Percentiles rank a stretch among this genome's conserved stretches.
Conservation (phyloP, 2,888 invertebrate genomes). For the Aleiodes leptofemur region DNA sequence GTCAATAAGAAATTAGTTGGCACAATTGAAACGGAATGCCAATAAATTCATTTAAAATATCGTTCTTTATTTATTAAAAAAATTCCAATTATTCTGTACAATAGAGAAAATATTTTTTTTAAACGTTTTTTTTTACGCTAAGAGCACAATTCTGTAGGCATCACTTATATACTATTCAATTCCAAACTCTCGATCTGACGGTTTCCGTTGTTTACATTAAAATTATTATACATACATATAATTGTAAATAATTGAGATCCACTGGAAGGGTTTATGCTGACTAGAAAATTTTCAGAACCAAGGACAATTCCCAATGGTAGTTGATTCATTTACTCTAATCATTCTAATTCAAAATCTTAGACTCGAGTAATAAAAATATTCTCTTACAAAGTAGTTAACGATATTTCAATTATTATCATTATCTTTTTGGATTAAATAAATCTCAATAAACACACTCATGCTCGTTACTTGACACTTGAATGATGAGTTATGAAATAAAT, state of each 20-base stretch:
- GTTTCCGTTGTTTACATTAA: background rate
- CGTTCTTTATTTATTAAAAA: conserved; percentile 66
- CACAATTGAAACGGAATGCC: background rate
- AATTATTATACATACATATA: background rate
- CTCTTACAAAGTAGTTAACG: conserved; percentile 74
- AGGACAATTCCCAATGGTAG: conserved; percentile 4
- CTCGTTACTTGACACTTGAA: background rate
- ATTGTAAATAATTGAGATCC: conserved; percentile 27
- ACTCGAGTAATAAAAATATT: conserved; percentile 63
- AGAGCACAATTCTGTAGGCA: conserved; percentile 69
- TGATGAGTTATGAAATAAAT: conserved; percentile 6
- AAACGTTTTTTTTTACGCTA: conserved; percentile 63
- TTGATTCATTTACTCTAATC: background rate
- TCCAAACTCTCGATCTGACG: conserved; percentile 4
- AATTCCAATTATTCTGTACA: conserved; percentile 68
- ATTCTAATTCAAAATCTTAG: background rate
- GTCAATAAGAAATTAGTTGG: background rate
- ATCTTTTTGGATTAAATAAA: conserved; percentile 15
- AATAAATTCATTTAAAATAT: conserved; percentile 66
- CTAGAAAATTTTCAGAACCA: conserved; percentile 22
- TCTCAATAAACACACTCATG: background rate
- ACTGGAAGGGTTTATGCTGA: conserved; percentile 13
- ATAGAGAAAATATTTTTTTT: conserved; percentile 67
- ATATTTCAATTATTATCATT: conserved; percentile 56
- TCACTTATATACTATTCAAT: conserved; percentile 24